A percentile compares a stretch with the other conserved stretches of the same genome.
phyloP scores from a whole-genome alignment of 2,888 invertebrate species.

The Opisthograptis luteolata region DNA sequence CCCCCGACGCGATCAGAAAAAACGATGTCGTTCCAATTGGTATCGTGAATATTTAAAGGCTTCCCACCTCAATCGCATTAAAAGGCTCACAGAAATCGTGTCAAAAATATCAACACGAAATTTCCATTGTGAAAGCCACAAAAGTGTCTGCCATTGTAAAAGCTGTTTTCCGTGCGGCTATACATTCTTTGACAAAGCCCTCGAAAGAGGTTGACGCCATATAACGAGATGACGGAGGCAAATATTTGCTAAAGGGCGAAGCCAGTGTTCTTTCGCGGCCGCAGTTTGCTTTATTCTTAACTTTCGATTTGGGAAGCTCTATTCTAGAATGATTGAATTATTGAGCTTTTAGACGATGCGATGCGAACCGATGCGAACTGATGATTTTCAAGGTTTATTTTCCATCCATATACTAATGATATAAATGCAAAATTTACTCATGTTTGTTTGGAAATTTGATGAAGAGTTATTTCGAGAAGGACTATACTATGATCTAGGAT shows the following conservation, averaged over 20 bases:
- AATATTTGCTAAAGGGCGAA: slow-evolving; percentile 55
- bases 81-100: slow-evolving; percentile 23
- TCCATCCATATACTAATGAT: too few relatives aligned
- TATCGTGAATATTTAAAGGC: slow-evolving; percentile 22
- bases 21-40: slow-evolving; percentile 17
- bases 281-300: slow-evolving; percentile 40
- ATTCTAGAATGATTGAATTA: slow-evolving; percentile 36
- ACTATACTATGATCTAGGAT: too few relatives aligned
- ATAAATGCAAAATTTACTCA: too few relatives aligned
- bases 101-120: slow-evolving; percentile 20
- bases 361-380: too few relatives aligned
- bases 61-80: slow-evolving; percentile 22
- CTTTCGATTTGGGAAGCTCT: slow-evolving; percentile 35
- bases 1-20: slow-evolving; percentile 15
- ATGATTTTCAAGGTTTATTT: too few relatives aligned
- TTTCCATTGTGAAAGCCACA: slow-evolving; percentile 15
- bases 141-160: slow-evolving; percentile 5
- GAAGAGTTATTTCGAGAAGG: too few relatives aligned
- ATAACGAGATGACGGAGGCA: slow-evolving; percentile 56
- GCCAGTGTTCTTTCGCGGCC: slow-evolving; percentile 33
- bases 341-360: slow-evolving; percentile 26
- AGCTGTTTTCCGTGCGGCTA: slow-evolving; percentile 24
- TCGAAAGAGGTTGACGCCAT: slow-evolving; percentile 52
- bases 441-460: too few relatives aligned
- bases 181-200: slow-evolving; percentile 35